Conservation (phyloP, 2,797 vertebrate species). For the Bryconaethiops microstoma region DNA sequence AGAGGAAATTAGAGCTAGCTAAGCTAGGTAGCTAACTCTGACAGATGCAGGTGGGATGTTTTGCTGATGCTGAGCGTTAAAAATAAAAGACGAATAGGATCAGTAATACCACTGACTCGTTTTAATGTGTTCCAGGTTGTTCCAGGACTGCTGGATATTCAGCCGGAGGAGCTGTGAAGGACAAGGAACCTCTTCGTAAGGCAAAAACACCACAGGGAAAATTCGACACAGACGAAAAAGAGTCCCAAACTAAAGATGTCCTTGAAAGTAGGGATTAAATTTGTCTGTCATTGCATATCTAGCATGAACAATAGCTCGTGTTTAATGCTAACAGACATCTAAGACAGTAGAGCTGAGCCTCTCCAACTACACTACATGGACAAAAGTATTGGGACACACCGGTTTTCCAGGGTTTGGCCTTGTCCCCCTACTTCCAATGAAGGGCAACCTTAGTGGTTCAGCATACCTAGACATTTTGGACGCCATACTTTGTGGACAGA, state of each 20-base stretch:
- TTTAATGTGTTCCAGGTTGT: constrained; percentile 55
- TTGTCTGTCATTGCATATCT: neutral
- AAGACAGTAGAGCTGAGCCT: no score
- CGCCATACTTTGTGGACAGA: no score
- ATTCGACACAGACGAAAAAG: constrained; percentile 83
- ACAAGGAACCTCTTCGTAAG: constrained; percentile 79
- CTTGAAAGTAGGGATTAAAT: constrained; percentile 83
- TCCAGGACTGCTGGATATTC: constrained; percentile 69
- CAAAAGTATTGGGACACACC: no score
- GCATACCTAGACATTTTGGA: no score
- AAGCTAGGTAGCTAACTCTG: neutral
- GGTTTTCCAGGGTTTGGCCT: no score
- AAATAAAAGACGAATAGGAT: no score
- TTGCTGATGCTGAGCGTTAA: no score
- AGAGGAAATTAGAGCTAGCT: no score
- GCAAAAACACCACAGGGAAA: constrained; percentile 87
- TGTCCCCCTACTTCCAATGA: no score
- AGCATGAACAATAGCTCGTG: neutral
- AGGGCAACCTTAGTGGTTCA: no score
- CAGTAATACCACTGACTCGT: neutral
- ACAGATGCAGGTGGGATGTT: neutral
- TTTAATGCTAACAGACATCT: neutral
- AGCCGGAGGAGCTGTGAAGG: constrained; percentile 66
- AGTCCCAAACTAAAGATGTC: constrained; percentile 73
- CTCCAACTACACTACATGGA: no score